Base-by-base conservation (phyloP, 2,113 vertebrate genomes). In the Acrocephalus kingi region DNA sequence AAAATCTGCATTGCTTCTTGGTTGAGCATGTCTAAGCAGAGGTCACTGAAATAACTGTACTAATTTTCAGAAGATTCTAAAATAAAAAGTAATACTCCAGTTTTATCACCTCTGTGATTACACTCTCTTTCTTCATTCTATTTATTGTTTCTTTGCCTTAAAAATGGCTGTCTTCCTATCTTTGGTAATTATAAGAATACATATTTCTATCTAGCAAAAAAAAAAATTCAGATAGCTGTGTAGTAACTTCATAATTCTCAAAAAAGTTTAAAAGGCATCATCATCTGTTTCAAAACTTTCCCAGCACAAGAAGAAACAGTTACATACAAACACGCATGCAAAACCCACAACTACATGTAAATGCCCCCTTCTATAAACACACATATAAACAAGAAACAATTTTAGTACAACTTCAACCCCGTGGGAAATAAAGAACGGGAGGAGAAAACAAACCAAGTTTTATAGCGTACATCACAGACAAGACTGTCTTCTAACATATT, bases 361-460 rank as follows among this genome's bases (percentile, higher is more conserved):
- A 69, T 12, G 4, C 17, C 55, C 63, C 18, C 11, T 84, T 11
- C 28, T 77, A 13, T 41, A 66, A 82, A 67, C 18, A 73, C 6
- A 10, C 9, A 23, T 13, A 49, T 23, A 76, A 52, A 73, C 0
- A 9, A 46, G 39, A 87, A 78, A 43, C 6, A 20, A 49, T 27
- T 68, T 79, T 51, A 87, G 37, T 19, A 17, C 10, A 46, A 16
- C 20, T 52, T 13, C 13, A 55, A 17, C 22, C 14, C 21, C 0
- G 0, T 0, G 3, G 10, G 10, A 11, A 59, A 45, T 2, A 41
- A 6, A 56, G 2, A 46, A 19, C 11, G 67, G 4, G 3, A 73
- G 15, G 3, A 41, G 17, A 13, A 63, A 28, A 48, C 27, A 67
- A 24, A 10, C 0, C 15, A 62, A 27, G 7, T 78, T 80, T 58